Base-by-base conservation (phyloP, 2,888 invertebrate genomes). In the Allolobophora icterica region DNA sequence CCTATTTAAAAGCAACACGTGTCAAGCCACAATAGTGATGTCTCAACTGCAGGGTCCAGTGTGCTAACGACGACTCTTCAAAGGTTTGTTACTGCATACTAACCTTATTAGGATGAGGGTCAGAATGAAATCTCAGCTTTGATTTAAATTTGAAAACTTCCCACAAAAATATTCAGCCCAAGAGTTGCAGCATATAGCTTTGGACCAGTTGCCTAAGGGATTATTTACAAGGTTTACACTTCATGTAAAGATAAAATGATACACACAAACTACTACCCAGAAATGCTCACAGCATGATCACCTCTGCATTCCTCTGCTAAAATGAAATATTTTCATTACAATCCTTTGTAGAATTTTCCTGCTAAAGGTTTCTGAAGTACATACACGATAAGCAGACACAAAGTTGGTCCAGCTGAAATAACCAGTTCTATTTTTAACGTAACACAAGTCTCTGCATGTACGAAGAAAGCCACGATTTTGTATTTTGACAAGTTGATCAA, bases 381-480 rank as follows among this genome's bases (percentile, higher is more conserved):
- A n/a, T n/a, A 71, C 71, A 71, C 30, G 13, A 13, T n/a, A 71
- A 71, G 71, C 30, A 71, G 71, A 71, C 52, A 24, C 71, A 71
- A n/a, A 30, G 71, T 71, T n/a, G 71, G 71, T 71, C 30, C n/a
- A n/a, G 8, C 17, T 71, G n/a, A 71, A 71, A 5, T n/a, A n/a
- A n/a, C 71, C 71, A 71, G 71, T 71, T 30, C 8, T n/a, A 6
- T 71, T n/a, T n/a, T 71, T n/a, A n/a, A 71, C n/a, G 13, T 71
- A 71, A 71, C 30, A 52, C 52, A n/a, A 71, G 71, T 71, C 8
- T n/a, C 30, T 71, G 71, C 71, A 71, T 71, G 71, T n/a, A 71
- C 71, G n/a, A 71, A 71, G 71, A 30, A 71, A 71, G 71, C n/a
- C 71, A 71, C n/a, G 71, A 71, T 71, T 71, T 52, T 71, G 71